Evolutionary conservation across 2,113 vertebrate species (phyloP), one percentile per base, ranked within the genome.

Genomic region (Microtus montanus): DNA sequence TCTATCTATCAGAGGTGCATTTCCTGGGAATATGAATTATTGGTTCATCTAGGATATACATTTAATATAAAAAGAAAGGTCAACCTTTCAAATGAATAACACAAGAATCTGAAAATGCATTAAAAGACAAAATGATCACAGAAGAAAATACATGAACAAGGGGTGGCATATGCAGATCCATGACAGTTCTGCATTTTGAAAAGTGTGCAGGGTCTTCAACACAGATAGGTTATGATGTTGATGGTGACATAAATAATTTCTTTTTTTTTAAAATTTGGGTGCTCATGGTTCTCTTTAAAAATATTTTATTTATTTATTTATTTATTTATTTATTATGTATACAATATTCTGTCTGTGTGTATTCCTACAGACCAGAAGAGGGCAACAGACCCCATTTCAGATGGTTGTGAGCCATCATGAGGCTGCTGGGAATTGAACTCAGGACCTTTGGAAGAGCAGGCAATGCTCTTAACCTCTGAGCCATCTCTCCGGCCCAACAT

Each of bases 51-150:
- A 91, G 33, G 92, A 96, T 77, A 96, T 44, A 63, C 89, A 88
- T 22, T 66, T 88, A 73, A 95, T 49, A 95, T 54, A 74, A 97
- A 97, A 97, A n/a, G 49, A 95, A 96, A 96, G 92, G 96, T n/a
- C 71, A 92, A 87, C 73, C 3, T 68, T 49, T 97, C 93, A 80
- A 19, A 82, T 49, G 91, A 96, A 92, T 96, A 96, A 93, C 78
- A 91, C 5, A 68, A 91, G 79, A 92, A 68, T 87, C 85, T 87
- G 70, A 4, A 97, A 96, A 75, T 89, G 75, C 70, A 73, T 96
- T 89, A 96, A 63, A 75, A 77, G 30, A 82, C 93, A 96, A 96
- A 84, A 93, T 95, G 86, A 38, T 77, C 75, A 85, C 35, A 93
- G 9, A 10, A 38, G 89, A 95, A 95, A 17, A 38, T n/a, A 30